Percentiles rank a stretch among this genome's conserved stretches.
These are phyloP conservation scores for Corvus cornix DNA, from an alignment of 2,113 vertebrate species.

Conservation along the genomic window DNA sequence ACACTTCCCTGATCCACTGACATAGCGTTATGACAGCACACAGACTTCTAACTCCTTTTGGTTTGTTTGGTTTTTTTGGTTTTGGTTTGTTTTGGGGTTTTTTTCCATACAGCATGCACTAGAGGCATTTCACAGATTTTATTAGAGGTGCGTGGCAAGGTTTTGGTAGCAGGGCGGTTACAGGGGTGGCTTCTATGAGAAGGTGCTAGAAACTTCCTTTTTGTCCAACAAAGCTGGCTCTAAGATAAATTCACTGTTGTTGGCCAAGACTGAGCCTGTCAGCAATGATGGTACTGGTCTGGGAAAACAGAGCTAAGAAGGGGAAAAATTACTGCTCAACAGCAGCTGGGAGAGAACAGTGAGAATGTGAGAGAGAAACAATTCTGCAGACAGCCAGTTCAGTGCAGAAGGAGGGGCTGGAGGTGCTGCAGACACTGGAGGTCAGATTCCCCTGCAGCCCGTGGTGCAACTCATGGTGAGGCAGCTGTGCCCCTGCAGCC, in stretches of 20 bases:
- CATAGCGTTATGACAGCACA: not conserved
- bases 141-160: not conserved
- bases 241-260: not conserved
- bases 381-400: not conserved
- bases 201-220: not conserved
- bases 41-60: not conserved
- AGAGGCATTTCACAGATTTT: not conserved
- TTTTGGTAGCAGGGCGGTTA: not conserved
- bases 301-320: not conserved
- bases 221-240: accelerated
- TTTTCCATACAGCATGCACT: not conserved
- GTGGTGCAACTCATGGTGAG: not conserved
- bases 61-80: not conserved
- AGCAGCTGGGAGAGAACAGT: not conserved
- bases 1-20: not conserved
- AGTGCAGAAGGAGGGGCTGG: not conserved
- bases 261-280: not conserved
- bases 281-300: not conserved
- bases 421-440: accelerated
- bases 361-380: not conserved
- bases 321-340: not conserved
- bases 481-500: not conserved
- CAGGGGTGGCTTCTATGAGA: not conserved
- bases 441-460: not conserved
- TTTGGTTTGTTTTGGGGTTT: not conserved